phyloP scores from a whole-genome alignment of 2,888 invertebrate species.

The Orthosia incerta region DNA sequence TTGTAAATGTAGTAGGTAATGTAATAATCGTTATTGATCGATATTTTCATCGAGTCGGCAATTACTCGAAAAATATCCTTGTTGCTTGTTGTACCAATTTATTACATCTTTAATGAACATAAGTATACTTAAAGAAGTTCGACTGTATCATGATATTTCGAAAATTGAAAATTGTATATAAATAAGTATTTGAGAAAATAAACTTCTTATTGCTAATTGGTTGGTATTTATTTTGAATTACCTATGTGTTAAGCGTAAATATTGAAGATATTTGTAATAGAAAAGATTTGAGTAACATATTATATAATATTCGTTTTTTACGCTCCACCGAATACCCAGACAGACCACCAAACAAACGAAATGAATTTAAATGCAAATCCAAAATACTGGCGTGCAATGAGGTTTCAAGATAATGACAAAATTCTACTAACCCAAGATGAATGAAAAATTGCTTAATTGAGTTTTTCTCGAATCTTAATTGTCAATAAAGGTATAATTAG shows the following conservation, averaged over 20 bases:
- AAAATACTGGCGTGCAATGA: constrained; percentile 3
- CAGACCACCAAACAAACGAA: background rate
- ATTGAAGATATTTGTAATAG: background rate
- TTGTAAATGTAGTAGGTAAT: constrained; percentile 7
- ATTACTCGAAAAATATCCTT: constrained; percentile 1
- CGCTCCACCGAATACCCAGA: background rate
- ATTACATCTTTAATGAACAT: constrained; percentile 8
- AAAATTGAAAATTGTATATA: constrained; percentile 18
- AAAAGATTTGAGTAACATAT: background rate
- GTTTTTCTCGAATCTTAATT: background rate
- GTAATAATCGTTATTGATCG: background rate
- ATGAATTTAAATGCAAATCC: constrained; percentile 3
- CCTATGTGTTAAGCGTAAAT: background rate
- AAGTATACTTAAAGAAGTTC: constrained; percentile 2
- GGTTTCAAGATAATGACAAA: background rate
- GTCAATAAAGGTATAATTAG: background rate
- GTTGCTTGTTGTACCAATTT: constrained; percentile 32
- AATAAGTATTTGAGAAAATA: constrained; percentile 41
- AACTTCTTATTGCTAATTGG: constrained; percentile 23
- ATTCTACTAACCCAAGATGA: background rate
- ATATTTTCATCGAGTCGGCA: background rate
- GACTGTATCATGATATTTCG: constrained; percentile 14
- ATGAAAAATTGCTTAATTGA: background rate
- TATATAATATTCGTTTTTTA: too few species aligned
- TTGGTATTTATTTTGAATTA: constrained; percentile 2